phyloP scores from a whole-genome alignment of 2,113 vertebrate species.

The Meles meles region DNA sequence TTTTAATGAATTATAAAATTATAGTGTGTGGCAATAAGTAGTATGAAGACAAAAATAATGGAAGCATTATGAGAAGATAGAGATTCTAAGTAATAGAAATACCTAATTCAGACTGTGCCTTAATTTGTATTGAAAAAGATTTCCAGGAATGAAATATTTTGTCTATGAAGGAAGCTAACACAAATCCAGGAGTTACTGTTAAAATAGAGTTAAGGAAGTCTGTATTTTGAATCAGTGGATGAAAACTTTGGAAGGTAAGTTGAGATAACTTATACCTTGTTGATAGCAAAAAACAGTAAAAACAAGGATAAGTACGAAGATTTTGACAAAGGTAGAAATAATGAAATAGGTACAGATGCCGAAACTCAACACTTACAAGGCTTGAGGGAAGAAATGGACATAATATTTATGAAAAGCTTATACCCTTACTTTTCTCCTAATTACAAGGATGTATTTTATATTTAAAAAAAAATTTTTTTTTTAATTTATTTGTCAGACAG shows the following conservation, averaged over 20 bases:
- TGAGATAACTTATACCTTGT: neutral
- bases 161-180: neutral
- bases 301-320: slow-evolving; percentile 1
- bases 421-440: slow-evolving; percentile 16
- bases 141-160: slow-evolving; percentile 16
- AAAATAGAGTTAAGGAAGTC: neutral
- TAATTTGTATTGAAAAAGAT: slow-evolving; percentile 1
- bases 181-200: neutral
- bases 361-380: neutral
- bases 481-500: no score
- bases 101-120: neutral
- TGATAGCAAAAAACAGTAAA: slow-evolving; percentile 14
- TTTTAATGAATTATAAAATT: neutral
- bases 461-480: no score
- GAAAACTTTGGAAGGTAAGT: neutral
- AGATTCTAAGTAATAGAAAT: neutral
- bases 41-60: slow-evolving; percentile 27
- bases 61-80: neutral
- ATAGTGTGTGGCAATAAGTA: neutral
- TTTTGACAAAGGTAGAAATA: neutral
- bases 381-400: neutral
- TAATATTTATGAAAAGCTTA: neutral
- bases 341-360: neutral
- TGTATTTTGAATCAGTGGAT: neutral
- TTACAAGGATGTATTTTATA: neutral